Percentiles rank a stretch among this genome's conserved stretches.
Conservation (phyloP, 2,797 vertebrate genomes). For the Craterocephalus amniculus region DNA sequence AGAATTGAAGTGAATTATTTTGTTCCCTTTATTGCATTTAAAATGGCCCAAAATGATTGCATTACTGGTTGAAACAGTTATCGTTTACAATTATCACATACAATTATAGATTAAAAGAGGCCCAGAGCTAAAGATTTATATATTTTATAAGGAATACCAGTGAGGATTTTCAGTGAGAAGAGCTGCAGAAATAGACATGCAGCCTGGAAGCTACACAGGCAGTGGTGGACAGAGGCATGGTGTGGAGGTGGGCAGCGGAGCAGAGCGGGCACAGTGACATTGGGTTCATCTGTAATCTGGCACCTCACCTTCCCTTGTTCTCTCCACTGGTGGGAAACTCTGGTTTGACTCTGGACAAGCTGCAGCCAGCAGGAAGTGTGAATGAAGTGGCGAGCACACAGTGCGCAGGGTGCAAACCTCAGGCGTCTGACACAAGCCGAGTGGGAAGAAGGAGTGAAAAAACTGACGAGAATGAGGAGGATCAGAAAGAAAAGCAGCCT, state of each 20-base stretch:
- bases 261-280: conserved; percentile 47
- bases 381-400: conserved; percentile 44
- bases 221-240: conserved; percentile 24
- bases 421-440: neutral
- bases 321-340: conserved; percentile 48
- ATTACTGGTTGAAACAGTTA: too few relatives aligned
- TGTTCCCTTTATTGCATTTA: too few relatives aligned
- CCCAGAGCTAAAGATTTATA: neutral
- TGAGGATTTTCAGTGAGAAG: neutral
- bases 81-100: too few relatives aligned
- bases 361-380: conserved; percentile 46
- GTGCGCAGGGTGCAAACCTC: neutral
- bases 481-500: neutral
- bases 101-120: too few relatives aligned
- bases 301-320: conserved; percentile 49
- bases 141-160: neutral
- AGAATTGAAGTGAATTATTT: too few relatives aligned
- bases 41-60: too few relatives aligned
- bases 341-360: conserved; percentile 20
- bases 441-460: neutral
- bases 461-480: neutral
- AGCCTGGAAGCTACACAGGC: conserved; percentile 1
- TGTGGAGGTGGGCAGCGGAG: conserved; percentile 23
- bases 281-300: conserved; percentile 63
- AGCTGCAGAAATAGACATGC: neutral